phyloP scores from a whole-genome alignment of 2,888 invertebrate genomes.

The Phaedon cochleariae region DNA sequence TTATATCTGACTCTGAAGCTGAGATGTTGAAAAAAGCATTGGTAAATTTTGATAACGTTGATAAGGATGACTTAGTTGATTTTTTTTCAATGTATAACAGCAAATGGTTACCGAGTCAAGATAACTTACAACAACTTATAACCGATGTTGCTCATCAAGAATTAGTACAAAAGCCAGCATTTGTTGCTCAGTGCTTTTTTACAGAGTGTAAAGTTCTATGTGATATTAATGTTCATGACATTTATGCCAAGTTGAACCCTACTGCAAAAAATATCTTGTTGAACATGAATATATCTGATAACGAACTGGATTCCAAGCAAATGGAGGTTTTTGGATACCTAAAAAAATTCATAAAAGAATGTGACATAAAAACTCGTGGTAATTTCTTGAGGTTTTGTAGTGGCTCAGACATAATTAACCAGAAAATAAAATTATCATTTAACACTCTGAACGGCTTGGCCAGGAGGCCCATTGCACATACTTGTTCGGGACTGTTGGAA shows the following conservation, averaged over 20 bases:
- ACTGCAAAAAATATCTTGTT: neutral
- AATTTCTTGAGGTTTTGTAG: conserved; percentile 24
- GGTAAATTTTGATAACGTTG: neutral
- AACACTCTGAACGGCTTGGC: conserved; percentile 7
- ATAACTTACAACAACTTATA: neutral
- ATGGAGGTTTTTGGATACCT: neutral
- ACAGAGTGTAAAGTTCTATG: neutral
- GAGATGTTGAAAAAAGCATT: neutral
- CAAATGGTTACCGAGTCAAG: neutral
- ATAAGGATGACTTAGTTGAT: neutral
- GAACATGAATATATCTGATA: neutral
- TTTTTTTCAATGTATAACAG: neutral
- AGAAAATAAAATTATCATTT: conserved; percentile 17
- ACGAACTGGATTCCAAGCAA: neutral
- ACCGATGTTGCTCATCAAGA: neutral
- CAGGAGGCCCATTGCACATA: conserved; percentile 27
- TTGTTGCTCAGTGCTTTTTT: neutral
- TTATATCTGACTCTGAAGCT: neutral
- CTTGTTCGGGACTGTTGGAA: conserved; percentile 23
- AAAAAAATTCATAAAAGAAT: neutral
- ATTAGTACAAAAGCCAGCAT: neutral
- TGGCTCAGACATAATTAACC: conserved; percentile 22
- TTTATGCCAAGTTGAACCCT: neutral
- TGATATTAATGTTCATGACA: neutral
- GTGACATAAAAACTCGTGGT: neutral